phyloP scores from a whole-genome alignment of 2,113 vertebrate species.

The Peromyscus maniculatus region DNA sequence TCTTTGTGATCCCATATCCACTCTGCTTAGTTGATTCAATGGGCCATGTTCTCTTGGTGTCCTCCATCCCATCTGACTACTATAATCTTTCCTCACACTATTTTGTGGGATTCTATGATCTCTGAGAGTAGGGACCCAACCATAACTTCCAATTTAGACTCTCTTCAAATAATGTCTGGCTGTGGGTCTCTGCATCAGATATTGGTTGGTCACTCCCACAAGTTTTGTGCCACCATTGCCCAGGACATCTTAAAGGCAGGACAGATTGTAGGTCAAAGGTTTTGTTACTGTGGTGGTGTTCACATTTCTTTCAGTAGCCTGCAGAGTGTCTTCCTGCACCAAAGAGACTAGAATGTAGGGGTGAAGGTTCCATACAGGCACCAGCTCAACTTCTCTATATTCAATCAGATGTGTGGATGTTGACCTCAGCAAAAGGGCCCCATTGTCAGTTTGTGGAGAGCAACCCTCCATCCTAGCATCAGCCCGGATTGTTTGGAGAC shows the following conservation, averaged over 20 bases:
- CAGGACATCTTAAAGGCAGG: not conserved
- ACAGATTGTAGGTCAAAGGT: not conserved
- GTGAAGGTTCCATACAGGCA: not conserved
- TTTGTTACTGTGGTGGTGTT: not conserved
- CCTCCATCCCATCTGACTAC: not conserved
- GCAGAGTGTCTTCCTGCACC: not conserved
- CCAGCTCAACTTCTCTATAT: not conserved
- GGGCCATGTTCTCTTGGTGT: not conserved
- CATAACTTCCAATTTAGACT: not conserved
- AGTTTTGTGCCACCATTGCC: not conserved
- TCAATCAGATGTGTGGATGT: not conserved
- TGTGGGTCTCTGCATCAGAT: not conserved
- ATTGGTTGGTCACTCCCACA: not conserved
- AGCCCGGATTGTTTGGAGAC: not conserved
- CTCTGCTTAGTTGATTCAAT: not conserved
- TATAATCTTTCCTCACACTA: not conserved
- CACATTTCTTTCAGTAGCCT: not conserved
- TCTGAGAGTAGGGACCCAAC: not conserved
- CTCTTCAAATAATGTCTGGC: not conserved
- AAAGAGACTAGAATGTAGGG: not conserved
- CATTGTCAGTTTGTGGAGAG: not conserved
- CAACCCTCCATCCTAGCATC: not conserved
- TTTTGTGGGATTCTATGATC: not conserved
- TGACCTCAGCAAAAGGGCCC: not conserved
- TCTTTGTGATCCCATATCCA: not conserved